Base-by-base conservation (phyloP, 2,113 vertebrate species). In the Callospermophilus lateralis region DNA sequence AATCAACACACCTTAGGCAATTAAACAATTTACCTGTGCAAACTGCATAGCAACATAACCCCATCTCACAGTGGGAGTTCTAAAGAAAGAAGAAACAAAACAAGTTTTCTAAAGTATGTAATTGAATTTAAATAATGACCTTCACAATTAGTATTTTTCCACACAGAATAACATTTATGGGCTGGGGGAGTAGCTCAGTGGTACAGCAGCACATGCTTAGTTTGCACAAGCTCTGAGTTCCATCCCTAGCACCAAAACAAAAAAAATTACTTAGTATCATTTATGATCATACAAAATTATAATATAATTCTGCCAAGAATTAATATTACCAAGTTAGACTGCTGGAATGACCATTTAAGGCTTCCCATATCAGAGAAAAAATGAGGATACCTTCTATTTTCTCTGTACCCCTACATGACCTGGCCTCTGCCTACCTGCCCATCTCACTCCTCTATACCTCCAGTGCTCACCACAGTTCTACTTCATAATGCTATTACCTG, bases 41-140 rank as follows among this genome's bases (percentile, higher is more conserved):
- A 99, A 99, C 94, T 99, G 99, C 89, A 99, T 99, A 95, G 98
- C 99, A 80, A 99, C 99, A 45, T 99, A 99, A 92, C 99, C 90
- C 99, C 99, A 99, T 97, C 99, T 98, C 98, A 99, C 99, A 0
- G 87, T 97, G 24, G 99, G 99, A 96, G 98, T 99, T 98, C 99
- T 99, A 97, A 17, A 97, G 96, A 96, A 93, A 85, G 76, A 91
- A 95, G 80, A 37, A 89, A 77, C 22, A 84, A 96, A 95, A 22
- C 30, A 87, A 58, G 20, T 93, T 93, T 94, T 86, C 77, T 91
- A 74, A 84, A 90, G 45, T 90, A 58, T 93, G 65, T 26, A 79
- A 78, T 0, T 72, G 39, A 88, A 58, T 51, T 88, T 83, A 61
- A 37, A 32, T n/a, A 94, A 88, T 87, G 13, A 58, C 39, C 24